Base-by-base conservation (phyloP, 2,797 vertebrate species). In the Ctenopoma multispine region DNA sequence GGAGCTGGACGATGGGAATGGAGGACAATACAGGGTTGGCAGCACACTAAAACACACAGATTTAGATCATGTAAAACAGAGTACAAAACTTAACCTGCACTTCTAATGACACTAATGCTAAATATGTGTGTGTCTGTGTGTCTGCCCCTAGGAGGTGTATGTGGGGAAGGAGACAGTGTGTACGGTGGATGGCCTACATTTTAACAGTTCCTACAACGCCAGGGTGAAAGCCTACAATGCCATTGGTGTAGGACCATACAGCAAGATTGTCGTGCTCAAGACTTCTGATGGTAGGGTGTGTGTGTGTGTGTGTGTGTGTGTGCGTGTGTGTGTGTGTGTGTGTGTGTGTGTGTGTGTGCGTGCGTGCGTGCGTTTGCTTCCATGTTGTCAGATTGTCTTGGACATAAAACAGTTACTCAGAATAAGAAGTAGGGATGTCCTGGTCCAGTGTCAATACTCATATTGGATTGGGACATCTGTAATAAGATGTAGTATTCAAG, bases 111-210 rank as follows among this genome's bases (percentile, higher is more conserved):
- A 38, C 36, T 17, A 47, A 47, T 68, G 18, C 8, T 47, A 4
- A 15, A 17, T 27, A 40, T 63, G 24, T 49, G 38, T 67, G 65
- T 83, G 57, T 34, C 27, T 69, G 49, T 69, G 21, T 60, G 44
- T 61, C 27, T 55, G 51, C 27, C 54, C 34, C n/a, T 82, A 99
- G 98, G 98, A 99, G 84, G 97, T 99, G 0, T 99, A 99, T 7
- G 96, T 98, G 38, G 98, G 98, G 75, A 98, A 97, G 91, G 98
- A 99, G 92, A 99, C 96, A 0, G 92, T 99, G 74, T 99, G 98
- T 74, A 99, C 98, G 3, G 97, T 99, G 0, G 98, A 99, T 0
- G 98, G 98, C 21, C 97, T 99, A 80, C 98, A 99, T 82, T 99
- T 99, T 82, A 99, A 99, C 91, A 99, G 97, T 90, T 96, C 96